phyloP scores from a whole-genome alignment of 2,113 vertebrate species.

The Vanacampus margaritifer region DNA sequence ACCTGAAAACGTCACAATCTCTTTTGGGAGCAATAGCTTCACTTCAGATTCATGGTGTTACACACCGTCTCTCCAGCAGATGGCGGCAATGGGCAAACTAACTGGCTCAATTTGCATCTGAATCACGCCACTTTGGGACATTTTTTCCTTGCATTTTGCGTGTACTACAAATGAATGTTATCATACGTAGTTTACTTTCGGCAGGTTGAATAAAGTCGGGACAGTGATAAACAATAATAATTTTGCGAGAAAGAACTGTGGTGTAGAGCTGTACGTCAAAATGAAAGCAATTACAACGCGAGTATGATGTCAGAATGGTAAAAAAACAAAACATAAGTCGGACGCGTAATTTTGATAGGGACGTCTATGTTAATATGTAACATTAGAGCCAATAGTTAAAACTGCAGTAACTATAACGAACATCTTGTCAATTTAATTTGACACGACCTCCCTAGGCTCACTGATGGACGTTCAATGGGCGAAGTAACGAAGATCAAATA shows the following conservation, averaged over 20 bases:
- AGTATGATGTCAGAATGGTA: not conserved
- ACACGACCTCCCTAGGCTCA: no score
- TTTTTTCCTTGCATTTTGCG: not conserved
- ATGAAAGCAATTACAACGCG: not conserved
- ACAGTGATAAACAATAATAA: not conserved
- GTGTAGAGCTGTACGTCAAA: not conserved
- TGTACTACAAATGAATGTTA: not conserved
- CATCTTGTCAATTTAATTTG: no score
- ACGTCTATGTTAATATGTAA: no score
- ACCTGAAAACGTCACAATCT: not conserved
- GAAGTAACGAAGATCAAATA: no score
- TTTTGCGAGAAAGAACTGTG: not conserved
- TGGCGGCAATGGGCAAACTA: not conserved
- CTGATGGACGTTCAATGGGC: no score
- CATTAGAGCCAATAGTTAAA: no score
- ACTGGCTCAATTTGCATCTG: not conserved
- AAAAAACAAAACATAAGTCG: not conserved
- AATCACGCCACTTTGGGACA: not conserved
- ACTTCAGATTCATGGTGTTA: not conserved
- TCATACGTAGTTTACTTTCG: not conserved
- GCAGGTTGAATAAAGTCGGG: not conserved
- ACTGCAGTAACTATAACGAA: no score
- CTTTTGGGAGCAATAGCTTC: not conserved
- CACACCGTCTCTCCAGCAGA: not conserved
- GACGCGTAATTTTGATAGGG: not conserved